phyloP scores from a whole-genome alignment of 2,888 invertebrate species.

The Megalurothrips usitatus region DNA sequence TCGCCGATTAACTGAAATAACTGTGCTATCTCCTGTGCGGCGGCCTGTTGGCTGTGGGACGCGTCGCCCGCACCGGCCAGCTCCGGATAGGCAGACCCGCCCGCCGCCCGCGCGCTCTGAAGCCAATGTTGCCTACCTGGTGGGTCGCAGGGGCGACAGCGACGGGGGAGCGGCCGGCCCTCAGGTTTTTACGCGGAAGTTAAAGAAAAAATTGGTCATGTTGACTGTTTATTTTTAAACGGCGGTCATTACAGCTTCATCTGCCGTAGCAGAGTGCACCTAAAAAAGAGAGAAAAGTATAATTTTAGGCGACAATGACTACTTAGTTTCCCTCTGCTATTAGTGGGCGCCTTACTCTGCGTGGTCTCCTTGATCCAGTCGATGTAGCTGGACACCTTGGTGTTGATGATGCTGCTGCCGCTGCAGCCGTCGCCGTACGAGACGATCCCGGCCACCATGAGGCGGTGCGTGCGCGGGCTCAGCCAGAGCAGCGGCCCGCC shows the following conservation, averaged over 20 bases:
- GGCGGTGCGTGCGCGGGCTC: not conserved
- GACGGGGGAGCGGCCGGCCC: not conserved
- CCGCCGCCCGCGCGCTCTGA: not conserved
- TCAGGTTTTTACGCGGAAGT: not conserved
- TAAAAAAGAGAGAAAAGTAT: not conserved
- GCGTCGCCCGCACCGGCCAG: no score
- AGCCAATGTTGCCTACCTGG: not conserved
- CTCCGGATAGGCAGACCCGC: not conserved
- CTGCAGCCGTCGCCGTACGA: constrained; percentile 10
- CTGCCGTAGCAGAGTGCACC: not conserved
- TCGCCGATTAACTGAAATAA: no score
- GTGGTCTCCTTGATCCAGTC: constrained; percentile 16
- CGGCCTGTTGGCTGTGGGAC: no score
- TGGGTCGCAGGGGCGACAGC: not conserved
- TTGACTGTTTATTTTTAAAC: not conserved
- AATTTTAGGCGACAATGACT: not conserved
- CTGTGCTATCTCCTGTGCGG: no score
- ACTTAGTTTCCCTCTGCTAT: not conserved
- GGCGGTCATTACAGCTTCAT: not conserved
- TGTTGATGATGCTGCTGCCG: constrained; percentile 6
- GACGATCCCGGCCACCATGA: constrained; percentile 13
- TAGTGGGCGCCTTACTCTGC: not conserved
- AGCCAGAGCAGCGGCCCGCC: not conserved
- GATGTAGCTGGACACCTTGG: constrained; percentile 16
- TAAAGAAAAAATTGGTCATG: not conserved